These are phyloP conservation scores for Hormaphis cornu DNA, from an alignment of 1,140 invertebrate genomes.

Conservation along the genomic window DNA sequence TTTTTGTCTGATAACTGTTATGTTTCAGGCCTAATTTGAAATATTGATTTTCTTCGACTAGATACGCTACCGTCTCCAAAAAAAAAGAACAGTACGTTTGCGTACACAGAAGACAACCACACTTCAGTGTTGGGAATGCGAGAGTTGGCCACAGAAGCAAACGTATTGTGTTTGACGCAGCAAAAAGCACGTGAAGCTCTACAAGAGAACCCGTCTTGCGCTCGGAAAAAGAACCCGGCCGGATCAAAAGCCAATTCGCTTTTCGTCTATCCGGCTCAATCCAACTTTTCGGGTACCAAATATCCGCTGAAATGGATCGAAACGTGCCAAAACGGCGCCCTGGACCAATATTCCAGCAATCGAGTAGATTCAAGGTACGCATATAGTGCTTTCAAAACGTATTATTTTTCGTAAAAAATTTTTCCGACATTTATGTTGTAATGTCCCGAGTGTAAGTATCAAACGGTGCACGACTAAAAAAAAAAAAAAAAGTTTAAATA, in stretches of 20 bases:
- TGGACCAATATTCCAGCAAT: constrained; percentile 42
- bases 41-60: not conserved
- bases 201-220: constrained; percentile 13
- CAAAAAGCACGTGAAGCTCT: constrained; percentile 36
- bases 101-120: constrained; percentile 84
- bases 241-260: constrained; percentile 52
- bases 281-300: constrained; percentile 88
- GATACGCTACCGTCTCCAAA: no score
- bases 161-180: constrained; percentile 44
- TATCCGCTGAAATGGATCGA: constrained; percentile 69
- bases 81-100: constrained; percentile 49
- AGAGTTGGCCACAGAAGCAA: constrained; percentile 47
- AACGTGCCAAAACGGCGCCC: constrained; percentile 52
- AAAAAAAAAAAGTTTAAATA: no score
- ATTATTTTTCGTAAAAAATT: no score
- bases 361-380: not conserved
- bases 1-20: no score
- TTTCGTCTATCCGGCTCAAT: constrained; percentile 82
- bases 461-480: no score
- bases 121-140: constrained; percentile 90
- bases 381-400: no score
- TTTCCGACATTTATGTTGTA: no score
- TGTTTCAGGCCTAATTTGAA: not conserved
- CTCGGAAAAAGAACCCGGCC: not conserved
- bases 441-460: no score